Percentiles rank a stretch among this genome's conserved stretches.
Conservation (phyloP, 2,113 vertebrate genomes). For the Cyprinus carpio region DNA sequence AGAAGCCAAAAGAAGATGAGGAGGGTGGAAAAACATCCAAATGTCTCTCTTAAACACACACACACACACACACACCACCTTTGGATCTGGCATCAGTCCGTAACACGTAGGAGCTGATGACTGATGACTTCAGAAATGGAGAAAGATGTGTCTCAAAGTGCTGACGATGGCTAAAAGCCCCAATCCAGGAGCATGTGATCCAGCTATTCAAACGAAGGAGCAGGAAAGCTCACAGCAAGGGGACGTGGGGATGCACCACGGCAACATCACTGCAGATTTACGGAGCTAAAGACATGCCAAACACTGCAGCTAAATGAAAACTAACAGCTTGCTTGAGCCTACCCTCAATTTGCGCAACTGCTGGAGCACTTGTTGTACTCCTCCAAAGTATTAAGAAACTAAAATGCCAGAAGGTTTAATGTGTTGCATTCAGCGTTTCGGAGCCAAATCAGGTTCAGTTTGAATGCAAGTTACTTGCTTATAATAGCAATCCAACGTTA, state of each 20-base stretch:
- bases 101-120: constrained; percentile 65
- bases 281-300: neutral
- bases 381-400: neutral
- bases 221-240: constrained; percentile 53
- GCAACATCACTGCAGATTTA: constrained; percentile 48
- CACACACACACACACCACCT: constrained; percentile 48
- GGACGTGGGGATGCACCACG: constrained; percentile 13
- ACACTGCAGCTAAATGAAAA: neutral
- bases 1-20: constrained; percentile 29
- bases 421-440: neutral
- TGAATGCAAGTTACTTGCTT: neutral
- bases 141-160: constrained; percentile 63
- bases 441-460: neutral
- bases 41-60: constrained; percentile 42
- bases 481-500: neutral
- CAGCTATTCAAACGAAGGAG: constrained; percentile 60
- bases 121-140: constrained; percentile 68
- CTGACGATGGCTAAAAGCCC: constrained; percentile 69
- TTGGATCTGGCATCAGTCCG: constrained; percentile 59
- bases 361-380: constrained; percentile 6
- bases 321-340: neutral
- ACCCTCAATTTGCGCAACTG: constrained; percentile 1
- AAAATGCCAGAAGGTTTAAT: neutral
- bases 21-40: constrained; percentile 5
- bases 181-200: constrained; percentile 43